Conservation (phyloP, 1,140 invertebrate genomes). For the Drosophila ambigua region DNA sequence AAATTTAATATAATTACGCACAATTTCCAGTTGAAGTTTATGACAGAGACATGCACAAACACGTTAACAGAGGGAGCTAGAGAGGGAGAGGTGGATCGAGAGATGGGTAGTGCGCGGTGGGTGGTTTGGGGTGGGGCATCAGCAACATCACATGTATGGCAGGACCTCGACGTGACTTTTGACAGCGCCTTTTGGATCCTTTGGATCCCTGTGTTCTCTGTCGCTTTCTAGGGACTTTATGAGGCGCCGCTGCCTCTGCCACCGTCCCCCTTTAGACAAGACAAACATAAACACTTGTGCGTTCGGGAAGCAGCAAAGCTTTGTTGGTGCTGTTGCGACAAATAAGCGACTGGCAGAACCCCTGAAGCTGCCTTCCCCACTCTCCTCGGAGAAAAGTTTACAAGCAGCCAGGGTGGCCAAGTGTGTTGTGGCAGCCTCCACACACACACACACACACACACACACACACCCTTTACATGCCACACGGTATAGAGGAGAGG, state of each 20-base stretch:
- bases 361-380: constrained; percentile 36
- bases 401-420: constrained; percentile 49
- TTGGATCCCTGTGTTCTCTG: background rate
- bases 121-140: no score
- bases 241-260: constrained; percentile 44
- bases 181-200: constrained; percentile 40
- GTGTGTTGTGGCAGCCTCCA: constrained; percentile 38
- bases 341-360: constrained; percentile 58
- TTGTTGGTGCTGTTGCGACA: constrained; percentile 71
- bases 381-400: constrained; percentile 64
- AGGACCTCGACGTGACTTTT: constrained; percentile 65
- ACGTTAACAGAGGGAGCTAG: no score
- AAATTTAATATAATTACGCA: constrained; percentile 82
- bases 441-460: constrained; percentile 33
- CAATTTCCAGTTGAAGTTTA: constrained; percentile 79
- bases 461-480: constrained; percentile 14
- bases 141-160: constrained; percentile 25
- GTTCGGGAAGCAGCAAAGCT: constrained; percentile 10
- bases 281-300: constrained; percentile 79
- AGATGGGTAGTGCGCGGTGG: no score
- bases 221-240: constrained; percentile 64
- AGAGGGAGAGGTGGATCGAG: background rate
- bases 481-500: constrained; percentile 15
- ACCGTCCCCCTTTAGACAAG: constrained; percentile 41
- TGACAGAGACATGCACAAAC: constrained; percentile 46